Percentiles rank a stretch among this genome's conserved stretches.
Conservation (phyloP, 2,113 vertebrate species). For the Hypomesus transpacificus region DNA sequence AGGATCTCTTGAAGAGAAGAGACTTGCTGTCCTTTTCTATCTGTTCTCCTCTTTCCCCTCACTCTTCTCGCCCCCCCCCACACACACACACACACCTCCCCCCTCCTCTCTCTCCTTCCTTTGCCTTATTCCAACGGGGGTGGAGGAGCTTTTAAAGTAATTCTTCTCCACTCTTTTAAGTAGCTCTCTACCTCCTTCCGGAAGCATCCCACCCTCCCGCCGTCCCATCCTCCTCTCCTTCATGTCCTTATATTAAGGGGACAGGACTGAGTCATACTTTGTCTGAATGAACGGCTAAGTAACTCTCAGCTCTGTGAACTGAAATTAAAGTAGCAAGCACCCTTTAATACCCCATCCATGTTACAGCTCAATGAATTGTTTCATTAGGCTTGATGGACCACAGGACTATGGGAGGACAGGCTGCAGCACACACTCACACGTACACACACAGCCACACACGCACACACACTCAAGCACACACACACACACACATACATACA, state of each 20-base stretch:
- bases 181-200: constrained; percentile 36
- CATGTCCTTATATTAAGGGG: constrained; percentile 4
- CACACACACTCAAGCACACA: not conserved
- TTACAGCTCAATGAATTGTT: not conserved
- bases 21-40: too few relatives aligned
- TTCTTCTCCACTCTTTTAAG: constrained; percentile 63
- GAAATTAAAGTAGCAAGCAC: constrained; percentile 3
- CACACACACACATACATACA: not conserved
- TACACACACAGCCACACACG: not conserved
- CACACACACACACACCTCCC: too few relatives aligned
- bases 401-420: not conserved
- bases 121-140: constrained; percentile 56
- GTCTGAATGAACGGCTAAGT: constrained; percentile 7
- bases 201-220: constrained; percentile 46
- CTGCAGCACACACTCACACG: constrained; percentile 18
- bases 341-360: not conserved
- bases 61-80: too few relatives aligned
- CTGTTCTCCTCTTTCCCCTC: too few relatives aligned
- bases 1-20: too few relatives aligned
- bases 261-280: constrained; percentile 30
- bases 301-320: constrained; percentile 2
- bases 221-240: constrained; percentile 15
- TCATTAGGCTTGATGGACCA: not conserved
- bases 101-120: constrained; percentile 48
- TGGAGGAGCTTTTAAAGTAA: constrained; percentile 68